Evolutionary conservation across 2,888 invertebrate species (phyloP), one percentile per base, ranked within the genome.

Genomic region (Brachylomia viminalis): DNA sequence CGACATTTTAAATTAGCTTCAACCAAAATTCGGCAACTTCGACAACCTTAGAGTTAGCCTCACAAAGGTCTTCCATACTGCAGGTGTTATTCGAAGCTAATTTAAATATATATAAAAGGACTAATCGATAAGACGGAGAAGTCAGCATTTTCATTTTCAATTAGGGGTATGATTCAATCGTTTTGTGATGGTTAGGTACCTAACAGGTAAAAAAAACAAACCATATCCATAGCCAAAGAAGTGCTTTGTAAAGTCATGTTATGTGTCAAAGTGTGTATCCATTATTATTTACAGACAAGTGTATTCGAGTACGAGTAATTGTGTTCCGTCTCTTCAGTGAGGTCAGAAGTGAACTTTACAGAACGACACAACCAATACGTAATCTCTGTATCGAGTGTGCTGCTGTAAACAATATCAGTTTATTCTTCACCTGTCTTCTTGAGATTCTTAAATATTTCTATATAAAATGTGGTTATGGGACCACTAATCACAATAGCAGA

Each of bases 1-100:
- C 45, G 81, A 74, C 1, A 59, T 30, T 61, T 30, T 54, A 49
- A 49, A 20, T 49, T 13, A 54, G n/a, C 5, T n/a, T 54, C 11
- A 6, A 13, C 5, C 54, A n/a, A 13, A 54, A 54, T 54, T n/a
- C 13, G n/a, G 23, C 0, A 23, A 23, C 11, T 52, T 52, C 11
- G 23, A 23, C 47, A 49, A 6, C 17, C 17, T 45, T 45, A 2
- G 45, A 45, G 45, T 45, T 45, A 45, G 45, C 45, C 45, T 47
- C 15, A 15, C 15, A 47, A 15, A 52, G 8, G 49, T 10, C 20
- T 49, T 8, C 8, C 49, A 20, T 49, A 49, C 20, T 23, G 8
- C 20, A 20, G 20, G 20, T 49, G 49, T 52, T 23, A 23, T 52
- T 52, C 17, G 17, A 47, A 47, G 15, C 23, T 52, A 23, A 52